Percentiles rank a stretch among this genome's conserved stretches.
phyloP scores from a whole-genome alignment of 2,113 vertebrate species.

The Lophura nycthemera region DNA sequence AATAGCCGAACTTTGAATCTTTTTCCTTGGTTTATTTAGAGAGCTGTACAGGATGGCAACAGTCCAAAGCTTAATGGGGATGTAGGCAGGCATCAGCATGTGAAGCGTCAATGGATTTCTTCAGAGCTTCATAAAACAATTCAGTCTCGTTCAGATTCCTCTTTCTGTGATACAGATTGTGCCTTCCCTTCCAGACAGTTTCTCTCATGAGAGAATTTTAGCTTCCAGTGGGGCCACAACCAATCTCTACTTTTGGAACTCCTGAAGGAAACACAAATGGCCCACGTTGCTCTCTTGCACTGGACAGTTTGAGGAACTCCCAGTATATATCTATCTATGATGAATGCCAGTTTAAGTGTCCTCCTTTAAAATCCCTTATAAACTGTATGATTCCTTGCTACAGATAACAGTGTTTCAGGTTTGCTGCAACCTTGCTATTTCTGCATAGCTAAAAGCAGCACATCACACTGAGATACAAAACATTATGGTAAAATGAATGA shows the following conservation, averaged over 20 bases:
- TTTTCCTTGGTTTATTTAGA: background rate
- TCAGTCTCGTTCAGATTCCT: background rate
- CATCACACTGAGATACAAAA: background rate
- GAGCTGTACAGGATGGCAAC: background rate
- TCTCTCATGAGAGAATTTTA: background rate
- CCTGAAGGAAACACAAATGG: background rate
- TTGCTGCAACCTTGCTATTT: background rate
- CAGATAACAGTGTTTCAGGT: background rate
- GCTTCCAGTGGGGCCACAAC: rapidly evolving
- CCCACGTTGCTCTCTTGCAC: rapidly evolving
- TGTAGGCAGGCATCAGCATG: rapidly evolving
- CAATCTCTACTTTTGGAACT: background rate
- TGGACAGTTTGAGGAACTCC: background rate
- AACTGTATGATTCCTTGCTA: background rate
- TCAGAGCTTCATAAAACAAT: background rate
- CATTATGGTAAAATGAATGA: background rate
- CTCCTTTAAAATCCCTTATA: background rate
- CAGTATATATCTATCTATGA: rapidly evolving
- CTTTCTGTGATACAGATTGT: no score
- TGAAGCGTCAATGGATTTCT: background rate
- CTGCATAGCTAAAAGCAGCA: background rate
- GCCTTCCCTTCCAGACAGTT: background rate
- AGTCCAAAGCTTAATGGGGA: rapidly evolving
- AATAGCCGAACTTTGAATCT: background rate
- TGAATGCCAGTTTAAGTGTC: background rate